A percentile compares a stretch with the other conserved stretches of the same genome.
phyloP scores from a whole-genome alignment of 1,140 invertebrate species.

The Solenopsis invicta region DNA sequence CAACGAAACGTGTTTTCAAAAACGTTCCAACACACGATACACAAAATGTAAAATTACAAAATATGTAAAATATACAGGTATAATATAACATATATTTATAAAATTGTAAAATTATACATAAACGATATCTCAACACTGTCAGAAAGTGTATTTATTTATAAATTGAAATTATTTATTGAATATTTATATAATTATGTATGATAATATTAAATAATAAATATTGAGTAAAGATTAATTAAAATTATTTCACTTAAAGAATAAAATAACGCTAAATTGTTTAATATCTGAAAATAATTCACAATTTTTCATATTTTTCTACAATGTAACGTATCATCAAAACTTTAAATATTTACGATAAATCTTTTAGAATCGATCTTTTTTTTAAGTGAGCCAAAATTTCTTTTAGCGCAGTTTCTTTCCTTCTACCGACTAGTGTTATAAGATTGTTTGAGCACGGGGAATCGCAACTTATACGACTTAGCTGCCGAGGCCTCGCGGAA shows the following conservation, averaged over 20 bases:
- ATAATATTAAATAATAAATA: no score
- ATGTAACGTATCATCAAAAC: background rate
- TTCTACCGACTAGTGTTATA: background rate
- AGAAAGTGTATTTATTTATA: background rate
- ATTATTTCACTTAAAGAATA: background rate
- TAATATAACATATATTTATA: background rate
- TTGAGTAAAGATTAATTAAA: no score
- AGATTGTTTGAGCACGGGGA: conserved; percentile 11
- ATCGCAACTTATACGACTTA: conserved; percentile 44
- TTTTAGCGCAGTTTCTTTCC: background rate
- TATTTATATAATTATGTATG: no score
- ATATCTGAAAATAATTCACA: background rate
- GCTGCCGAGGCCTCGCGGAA: conserved; percentile 24
- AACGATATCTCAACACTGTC: background rate
- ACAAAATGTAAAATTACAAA: background rate
- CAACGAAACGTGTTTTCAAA: background rate
- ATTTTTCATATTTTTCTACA: background rate
- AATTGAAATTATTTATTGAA: background rate
- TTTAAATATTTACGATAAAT: background rate
- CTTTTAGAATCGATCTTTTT: background rate
- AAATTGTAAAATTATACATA: background rate
- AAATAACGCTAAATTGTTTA: background rate
- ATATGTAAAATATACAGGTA: background rate
- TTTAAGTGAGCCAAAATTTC: background rate
- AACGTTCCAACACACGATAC: background rate